These are phyloP conservation scores for Hemiprocne comata DNA, from an alignment of 2,113 vertebrate species.

Conservation along the genomic window DNA sequence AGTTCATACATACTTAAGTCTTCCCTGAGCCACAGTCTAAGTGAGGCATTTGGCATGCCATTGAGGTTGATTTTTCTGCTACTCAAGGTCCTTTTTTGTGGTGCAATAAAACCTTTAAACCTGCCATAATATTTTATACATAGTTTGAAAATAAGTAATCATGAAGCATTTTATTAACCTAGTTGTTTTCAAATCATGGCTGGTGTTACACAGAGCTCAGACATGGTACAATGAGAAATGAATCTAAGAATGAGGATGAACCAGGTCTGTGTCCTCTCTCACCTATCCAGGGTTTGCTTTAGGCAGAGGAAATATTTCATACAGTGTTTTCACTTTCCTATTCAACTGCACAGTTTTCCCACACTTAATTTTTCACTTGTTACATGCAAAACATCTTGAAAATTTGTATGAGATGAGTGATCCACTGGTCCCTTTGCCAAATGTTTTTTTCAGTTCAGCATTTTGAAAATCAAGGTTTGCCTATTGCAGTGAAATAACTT, in stretches of 20 bases:
- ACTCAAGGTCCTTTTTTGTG: not conserved
- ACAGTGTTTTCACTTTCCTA: not conserved
- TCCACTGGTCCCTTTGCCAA: not conserved
- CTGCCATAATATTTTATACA: not conserved
- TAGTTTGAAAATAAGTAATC: not conserved
- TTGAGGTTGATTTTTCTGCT: not conserved
- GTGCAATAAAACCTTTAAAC: not conserved
- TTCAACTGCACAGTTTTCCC: not conserved
- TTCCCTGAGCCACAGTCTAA: not conserved
- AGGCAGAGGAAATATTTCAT: not conserved
- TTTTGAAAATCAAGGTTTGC: not conserved
- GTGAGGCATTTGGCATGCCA: not conserved
- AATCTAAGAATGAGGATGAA: not conserved
- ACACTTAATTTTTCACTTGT: not conserved
- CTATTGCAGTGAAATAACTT: not conserved
- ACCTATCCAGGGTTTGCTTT: not conserved
- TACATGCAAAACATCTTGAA: not conserved
- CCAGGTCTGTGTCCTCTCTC: not conserved
- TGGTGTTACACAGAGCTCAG: not conserved
- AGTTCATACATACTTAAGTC: not conserved
- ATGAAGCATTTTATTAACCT: not conserved
- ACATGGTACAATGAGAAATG: not conserved
- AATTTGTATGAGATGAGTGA: not conserved
- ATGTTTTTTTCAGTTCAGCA: not conserved
- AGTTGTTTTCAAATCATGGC: not conserved